Evolutionary conservation across 2,888 invertebrate genomes (phyloP).

Genomic region (Lypha dubia): DNA sequence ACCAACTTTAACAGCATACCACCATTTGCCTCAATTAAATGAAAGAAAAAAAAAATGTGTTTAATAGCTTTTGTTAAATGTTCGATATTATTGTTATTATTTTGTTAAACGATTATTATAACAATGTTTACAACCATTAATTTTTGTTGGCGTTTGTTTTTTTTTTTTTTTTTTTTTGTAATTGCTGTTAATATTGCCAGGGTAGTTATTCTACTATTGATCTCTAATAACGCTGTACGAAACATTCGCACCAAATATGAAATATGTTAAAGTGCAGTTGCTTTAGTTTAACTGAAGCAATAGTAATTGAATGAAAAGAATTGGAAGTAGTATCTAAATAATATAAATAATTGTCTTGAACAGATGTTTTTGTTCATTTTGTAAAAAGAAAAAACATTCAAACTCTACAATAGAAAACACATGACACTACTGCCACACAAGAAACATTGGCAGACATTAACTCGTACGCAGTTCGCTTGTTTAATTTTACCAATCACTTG

Average conservation of each 20-base stretch:
- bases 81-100: conserved; percentile 30
- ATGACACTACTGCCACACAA: not conserved
- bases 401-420: not conserved
- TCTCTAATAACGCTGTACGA: conserved; percentile 37
- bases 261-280: not conserved
- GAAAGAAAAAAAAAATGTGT: not conserved
- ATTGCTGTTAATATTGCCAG: not conserved
- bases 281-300: not conserved
- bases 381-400: not conserved
- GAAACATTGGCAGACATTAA: conserved; percentile 17
- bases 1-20: not conserved
- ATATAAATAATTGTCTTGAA: conserved; percentile 45
- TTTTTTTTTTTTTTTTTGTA: conserved; percentile 16
- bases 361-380: conserved; percentile 51
- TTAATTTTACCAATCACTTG: conserved; percentile 44
- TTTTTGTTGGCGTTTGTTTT: conserved; percentile 33
- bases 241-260: not conserved
- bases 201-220: conserved; percentile 56
- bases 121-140: conserved; percentile 53
- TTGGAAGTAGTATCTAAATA: conserved; percentile 30
- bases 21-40: not conserved
- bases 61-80: conserved; percentile 40
- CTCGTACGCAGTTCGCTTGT: conserved; percentile 18
- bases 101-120: conserved; percentile 53
- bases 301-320: conserved; percentile 23